phyloP scores from a whole-genome alignment of 2,797 vertebrate genomes.

The Borostomias antarcticus region DNA sequence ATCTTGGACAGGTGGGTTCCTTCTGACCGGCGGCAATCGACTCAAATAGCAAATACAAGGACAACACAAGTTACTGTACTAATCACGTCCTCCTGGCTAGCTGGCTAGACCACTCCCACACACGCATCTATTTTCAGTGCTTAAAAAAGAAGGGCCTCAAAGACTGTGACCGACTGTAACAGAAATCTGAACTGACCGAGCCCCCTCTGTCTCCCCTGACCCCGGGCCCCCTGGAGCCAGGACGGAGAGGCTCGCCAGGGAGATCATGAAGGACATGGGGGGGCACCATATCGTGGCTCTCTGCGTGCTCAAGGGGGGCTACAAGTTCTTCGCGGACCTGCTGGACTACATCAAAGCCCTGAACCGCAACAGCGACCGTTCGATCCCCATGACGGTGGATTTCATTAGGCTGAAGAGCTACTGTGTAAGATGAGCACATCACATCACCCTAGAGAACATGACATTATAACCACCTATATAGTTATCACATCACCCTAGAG shows the following conservation, averaged over 20 bases:
- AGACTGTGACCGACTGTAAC: constrained; percentile 37
- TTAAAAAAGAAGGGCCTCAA: constrained; percentile 21
- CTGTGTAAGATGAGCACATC: constrained; percentile 81
- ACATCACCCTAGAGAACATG: neutral
- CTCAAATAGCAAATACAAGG: neutral
- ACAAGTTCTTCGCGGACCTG: constrained; percentile 98
- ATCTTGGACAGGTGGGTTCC: constrained; percentile 93
- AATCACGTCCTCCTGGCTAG: neutral
- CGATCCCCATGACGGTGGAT: constrained; percentile 99
- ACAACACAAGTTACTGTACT: neutral
- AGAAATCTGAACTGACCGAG: constrained; percentile 52
- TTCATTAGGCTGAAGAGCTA: constrained; percentile 99
- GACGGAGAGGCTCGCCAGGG: constrained; percentile 94
- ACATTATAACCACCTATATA: too few relatives aligned
- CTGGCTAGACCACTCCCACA: neutral
- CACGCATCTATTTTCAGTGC: neutral
- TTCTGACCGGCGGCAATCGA: neutral
- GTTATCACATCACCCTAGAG: neutral
- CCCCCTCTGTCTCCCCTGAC: constrained; percentile 13
- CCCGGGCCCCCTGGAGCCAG: constrained; percentile 61
- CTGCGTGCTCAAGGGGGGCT: constrained; percentile 97
- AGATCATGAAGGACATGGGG: constrained; percentile 98
- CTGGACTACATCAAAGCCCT: constrained; percentile 98
- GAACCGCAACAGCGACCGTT: constrained; percentile 96
- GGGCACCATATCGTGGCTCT: constrained; percentile 97